phyloP scores from a whole-genome alignment of 2,113 vertebrate species.

The Aythya baeri region DNA sequence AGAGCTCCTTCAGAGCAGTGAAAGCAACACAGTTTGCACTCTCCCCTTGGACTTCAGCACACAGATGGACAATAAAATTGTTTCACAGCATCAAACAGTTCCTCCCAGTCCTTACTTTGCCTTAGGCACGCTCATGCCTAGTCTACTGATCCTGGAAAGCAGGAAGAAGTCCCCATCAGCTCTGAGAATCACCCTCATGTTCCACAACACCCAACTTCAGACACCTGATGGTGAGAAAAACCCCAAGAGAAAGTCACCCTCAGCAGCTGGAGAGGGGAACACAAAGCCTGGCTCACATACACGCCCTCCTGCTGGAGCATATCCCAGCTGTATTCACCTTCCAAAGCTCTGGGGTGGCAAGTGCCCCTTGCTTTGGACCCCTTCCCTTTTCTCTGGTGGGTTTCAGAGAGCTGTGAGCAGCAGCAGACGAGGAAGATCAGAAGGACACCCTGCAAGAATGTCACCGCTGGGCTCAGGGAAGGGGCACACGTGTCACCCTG shows the following conservation, averaged over 20 bases:
- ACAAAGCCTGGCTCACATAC: background rate
- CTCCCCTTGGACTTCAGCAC: background rate
- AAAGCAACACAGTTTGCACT: background rate
- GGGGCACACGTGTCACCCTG: background rate
- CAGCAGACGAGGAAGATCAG: background rate
- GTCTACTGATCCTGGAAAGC: background rate
- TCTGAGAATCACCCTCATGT: background rate
- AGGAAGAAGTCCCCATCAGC: background rate
- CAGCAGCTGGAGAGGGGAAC: background rate
- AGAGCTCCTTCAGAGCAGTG: background rate
- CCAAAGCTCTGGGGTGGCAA: background rate
- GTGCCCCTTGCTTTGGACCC: background rate
- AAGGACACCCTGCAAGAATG: background rate
- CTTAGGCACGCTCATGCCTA: background rate
- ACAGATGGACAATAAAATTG: background rate
- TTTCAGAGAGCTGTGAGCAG: background rate
- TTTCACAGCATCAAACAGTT: background rate
- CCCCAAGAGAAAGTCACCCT: background rate
- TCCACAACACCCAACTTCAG: background rate
- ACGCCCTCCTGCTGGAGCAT: accelerated
- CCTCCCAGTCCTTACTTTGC: background rate
- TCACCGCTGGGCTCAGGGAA: background rate
- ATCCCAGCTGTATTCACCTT: background rate
- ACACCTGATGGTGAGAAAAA: background rate
- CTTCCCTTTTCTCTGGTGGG: background rate